Base-by-base conservation (phyloP, 2,113 vertebrate species). In the Trogon melanurus region DNA sequence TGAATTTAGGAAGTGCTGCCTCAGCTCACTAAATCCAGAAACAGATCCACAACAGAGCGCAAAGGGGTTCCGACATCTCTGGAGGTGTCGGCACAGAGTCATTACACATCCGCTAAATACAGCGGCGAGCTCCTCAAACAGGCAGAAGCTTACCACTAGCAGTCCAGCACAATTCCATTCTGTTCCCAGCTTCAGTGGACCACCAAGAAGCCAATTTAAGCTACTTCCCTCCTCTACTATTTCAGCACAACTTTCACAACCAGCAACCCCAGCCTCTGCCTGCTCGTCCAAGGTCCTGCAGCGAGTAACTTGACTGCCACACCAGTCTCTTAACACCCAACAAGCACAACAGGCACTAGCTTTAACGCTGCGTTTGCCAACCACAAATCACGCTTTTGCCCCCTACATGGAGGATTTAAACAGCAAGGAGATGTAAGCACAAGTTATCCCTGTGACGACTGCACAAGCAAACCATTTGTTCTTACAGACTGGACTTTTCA, bases 401-500 rank as follows among this genome's bases (percentile, higher is more conserved):
- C 75, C 69, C 65, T 48, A 57, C 29, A 17, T 2, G 22, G 84
- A 57, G 61, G 53, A 70, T 56, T 86, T 73, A 53, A 80, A 67
- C 60, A 88, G 51, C 20, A 89, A 56, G 71, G 85, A 34, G 76
- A 81, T 48, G 25, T 16, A 84, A 87, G 19, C 53, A 48, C 64
- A 87, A 64, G 51, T 86, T 71, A 75, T 45, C 73, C 66, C 57
- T 84, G 61, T 21, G 67, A 91, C 41, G 15, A 21, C 62, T 78
- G 69, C 70, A 93, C 62, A 94, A 85, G 65, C 18, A 45, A 75
- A 91, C 54, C 15, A 5, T 41, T 88, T 96, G 91, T 89, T 85
- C 81, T 91, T 84, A 89, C 53, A 92, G 81, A 84, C 29, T 90
- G 88, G 73, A 93, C 70, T 96, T 96, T 86, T 91, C 88, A 96